These are phyloP conservation scores for Oligia latruncula DNA, from an alignment of 2,888 invertebrate species.

Conservation along the genomic window DNA sequence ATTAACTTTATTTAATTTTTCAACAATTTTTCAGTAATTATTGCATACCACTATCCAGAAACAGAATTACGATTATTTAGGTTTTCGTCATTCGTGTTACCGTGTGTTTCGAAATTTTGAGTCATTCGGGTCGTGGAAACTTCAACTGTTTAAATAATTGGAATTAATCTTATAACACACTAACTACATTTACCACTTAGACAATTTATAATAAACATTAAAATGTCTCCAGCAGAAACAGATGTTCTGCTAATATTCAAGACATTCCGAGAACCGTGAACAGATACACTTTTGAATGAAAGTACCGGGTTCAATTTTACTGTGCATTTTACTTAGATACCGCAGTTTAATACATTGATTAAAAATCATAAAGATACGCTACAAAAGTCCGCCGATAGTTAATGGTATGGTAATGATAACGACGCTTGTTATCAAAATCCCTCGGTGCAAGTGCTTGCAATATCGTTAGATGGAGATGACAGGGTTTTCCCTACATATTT, in stretches of 20 bases:
- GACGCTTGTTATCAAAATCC: background rate
- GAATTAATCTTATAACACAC: constrained; percentile 47
- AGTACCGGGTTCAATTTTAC: background rate
- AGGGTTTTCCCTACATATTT: background rate
- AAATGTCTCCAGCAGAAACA: constrained; percentile 8
- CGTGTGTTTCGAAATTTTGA: constrained; percentile 42
- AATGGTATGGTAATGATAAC: constrained; percentile 3
- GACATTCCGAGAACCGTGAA: background rate
- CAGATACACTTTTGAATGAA: background rate
- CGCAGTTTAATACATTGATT: background rate
- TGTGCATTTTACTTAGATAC: background rate
- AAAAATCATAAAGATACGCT: background rate
- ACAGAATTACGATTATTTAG: constrained; percentile 32
- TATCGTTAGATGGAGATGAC: background rate
- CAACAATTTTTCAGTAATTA: background rate
- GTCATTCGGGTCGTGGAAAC: constrained; percentile 32
- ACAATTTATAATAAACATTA: constrained; percentile 10
- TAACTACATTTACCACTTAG: constrained; percentile 16
- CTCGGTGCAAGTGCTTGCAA: background rate
- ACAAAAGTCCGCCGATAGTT: background rate
- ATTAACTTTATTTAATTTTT: background rate
- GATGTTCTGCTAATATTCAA: constrained; percentile 6
- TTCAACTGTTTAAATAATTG: constrained; percentile 57
- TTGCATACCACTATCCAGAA: background rate
- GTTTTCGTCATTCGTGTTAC: constrained; percentile 31